Evolutionary conservation across 2,113 vertebrate genomes (phyloP), one percentile per base, ranked within the genome.

Genomic region (Salvelinus namaycush): DNA sequence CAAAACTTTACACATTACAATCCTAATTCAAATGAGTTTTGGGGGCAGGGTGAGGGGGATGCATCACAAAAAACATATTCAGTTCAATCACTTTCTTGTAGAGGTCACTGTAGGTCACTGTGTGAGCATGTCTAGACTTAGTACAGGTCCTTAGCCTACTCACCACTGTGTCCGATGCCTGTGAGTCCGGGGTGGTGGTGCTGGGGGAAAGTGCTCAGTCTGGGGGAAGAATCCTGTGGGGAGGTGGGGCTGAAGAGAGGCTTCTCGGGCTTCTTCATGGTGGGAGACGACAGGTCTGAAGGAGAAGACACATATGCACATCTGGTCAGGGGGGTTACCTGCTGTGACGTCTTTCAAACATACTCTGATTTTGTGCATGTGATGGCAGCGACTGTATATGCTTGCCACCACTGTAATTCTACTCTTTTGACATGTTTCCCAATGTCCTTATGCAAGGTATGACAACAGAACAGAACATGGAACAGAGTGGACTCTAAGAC

Each of bases 201-300:
- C 85, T 97, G 97, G 89, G 97, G 93, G 85, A 99, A 99, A 95
- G 96, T 96, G 95, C 96, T 97, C 93, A 98, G 72, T 94, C 97
- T 95, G 22, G 97, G 94, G 66, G 97, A 98, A 86, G 97, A 96
- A 93, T 99, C 97, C 92, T 99, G 97, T n/a, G 97, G 97, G 86
- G 97, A 99, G 85, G 97, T 96, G 86, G 97, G 96, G 91, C 96
- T 99, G 92, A 99, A 99, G 91, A 99, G 94, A 85, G 96, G 95
- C 93, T 99, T 99, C 93, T 99, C 97, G 13, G 96, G 95, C 89
- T 99, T 99, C 95, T 99, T 99, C 97, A 99, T 98, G 84, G 97
- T 97, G 77, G 97, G 97, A 93, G 97, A 99, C 84, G 97, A 97
- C 96, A 99, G 98, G 92, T 98, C 97, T 97, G 92, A 77, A 92